Evolutionary conservation across 2,797 vertebrate species (phyloP).

Genomic region (Halcyon leucocephala): DNA sequence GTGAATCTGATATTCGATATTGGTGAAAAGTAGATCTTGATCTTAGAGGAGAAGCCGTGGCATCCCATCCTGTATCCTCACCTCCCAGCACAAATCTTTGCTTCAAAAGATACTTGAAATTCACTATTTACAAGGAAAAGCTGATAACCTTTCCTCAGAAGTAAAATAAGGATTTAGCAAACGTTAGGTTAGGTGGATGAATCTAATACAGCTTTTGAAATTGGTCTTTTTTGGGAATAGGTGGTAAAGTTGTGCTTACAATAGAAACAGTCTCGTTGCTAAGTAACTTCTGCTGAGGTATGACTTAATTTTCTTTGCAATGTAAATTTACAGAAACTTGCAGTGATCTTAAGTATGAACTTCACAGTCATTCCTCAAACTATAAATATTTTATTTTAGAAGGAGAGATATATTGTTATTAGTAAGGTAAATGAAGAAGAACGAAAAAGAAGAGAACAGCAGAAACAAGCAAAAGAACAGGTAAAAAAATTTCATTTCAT

Average conservation of each 20-base stretch:
- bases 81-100: not conserved
- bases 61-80: not conserved
- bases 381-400: slow-evolving; percentile 79
- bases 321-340: not conserved
- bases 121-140: not conserved
- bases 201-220: not conserved
- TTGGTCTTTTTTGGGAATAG: not conserved
- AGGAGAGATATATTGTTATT: slow-evolving; percentile 92
- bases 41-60: not conserved
- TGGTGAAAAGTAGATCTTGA: not conserved
- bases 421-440: slow-evolving; percentile 95
- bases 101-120: not conserved
- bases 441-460: slow-evolving; percentile 88
- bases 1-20: not conserved
- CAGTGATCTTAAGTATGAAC: not conserved
- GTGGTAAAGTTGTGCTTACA: not conserved
- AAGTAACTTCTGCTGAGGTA: not conserved
- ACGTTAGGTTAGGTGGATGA: not conserved
- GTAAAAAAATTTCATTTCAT: slow-evolving; percentile 60
- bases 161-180: not conserved
- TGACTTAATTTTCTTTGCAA: not conserved
- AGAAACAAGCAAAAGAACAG: slow-evolving; percentile 93
- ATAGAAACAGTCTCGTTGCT: not conserved
- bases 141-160: not conserved
- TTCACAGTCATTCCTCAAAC: not conserved